Percentiles rank a stretch among this genome's conserved stretches.
phyloP scores from a whole-genome alignment of 2,113 vertebrate species.

The Paedocypris sp. region DNA sequence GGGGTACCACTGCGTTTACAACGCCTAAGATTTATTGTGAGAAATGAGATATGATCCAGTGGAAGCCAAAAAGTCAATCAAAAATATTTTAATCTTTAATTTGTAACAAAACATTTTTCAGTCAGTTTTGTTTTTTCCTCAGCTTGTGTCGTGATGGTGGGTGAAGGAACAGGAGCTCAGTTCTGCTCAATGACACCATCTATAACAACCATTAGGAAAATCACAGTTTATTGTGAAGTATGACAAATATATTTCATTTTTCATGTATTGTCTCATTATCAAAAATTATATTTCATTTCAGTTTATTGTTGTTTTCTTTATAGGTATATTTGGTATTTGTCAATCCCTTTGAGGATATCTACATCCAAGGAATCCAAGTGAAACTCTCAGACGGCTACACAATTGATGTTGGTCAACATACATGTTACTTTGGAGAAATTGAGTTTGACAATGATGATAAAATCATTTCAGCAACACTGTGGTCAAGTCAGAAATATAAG shows the following conservation, averaged over 20 bases:
- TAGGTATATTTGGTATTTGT: not conserved
- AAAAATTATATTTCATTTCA: not conserved
- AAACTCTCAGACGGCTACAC: not conserved
- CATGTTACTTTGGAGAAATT: rapidly evolving
- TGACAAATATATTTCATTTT: not conserved
- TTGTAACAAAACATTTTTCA: too few relatives aligned
- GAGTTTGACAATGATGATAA: not conserved
- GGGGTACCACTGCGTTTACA: too few relatives aligned
- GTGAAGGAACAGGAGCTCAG: not conserved
- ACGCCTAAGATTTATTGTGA: too few relatives aligned
- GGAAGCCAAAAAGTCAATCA: too few relatives aligned
- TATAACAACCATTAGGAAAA: not conserved
- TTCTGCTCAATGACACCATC: not conserved
- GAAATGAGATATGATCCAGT: too few relatives aligned
- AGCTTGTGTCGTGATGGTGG: not conserved
- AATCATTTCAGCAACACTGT: not conserved
- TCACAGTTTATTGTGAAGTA: not conserved
- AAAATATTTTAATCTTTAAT: too few relatives aligned
- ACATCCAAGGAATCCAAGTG: not conserved
- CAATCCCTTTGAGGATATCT: not conserved
- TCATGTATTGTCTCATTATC: too few relatives aligned
- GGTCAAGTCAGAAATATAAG: not conserved
- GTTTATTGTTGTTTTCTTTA: not conserved
- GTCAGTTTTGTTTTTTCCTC: not conserved
- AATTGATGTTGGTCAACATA: not conserved